Percentiles rank a stretch among this genome's conserved stretches.
Evolutionary conservation across 2,888 invertebrate genomes (phyloP).

Genomic region (Pantelozetes paolii): DNA sequence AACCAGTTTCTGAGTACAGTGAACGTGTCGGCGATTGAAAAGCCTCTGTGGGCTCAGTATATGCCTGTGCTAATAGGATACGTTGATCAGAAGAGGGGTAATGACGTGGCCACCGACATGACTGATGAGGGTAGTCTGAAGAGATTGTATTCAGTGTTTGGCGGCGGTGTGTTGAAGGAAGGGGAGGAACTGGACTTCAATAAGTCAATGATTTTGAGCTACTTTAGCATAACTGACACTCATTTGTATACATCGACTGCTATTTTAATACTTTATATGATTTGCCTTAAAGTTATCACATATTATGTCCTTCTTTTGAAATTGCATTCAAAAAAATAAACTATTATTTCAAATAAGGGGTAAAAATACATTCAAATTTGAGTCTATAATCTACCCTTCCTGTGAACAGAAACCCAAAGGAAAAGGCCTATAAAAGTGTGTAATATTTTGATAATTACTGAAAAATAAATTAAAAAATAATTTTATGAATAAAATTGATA

Average conservation of each 20-base stretch:
- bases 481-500: too few species aligned
- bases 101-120: neutral
- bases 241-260: neutral
- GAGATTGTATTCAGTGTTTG: slow-evolving; percentile 11
- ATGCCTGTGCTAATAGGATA: slow-evolving; percentile 19
- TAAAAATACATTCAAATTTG: too few species aligned
- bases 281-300: slow-evolving; percentile 29
- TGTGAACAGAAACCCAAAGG: too few species aligned
- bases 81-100: neutral
- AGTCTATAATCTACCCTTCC: too few species aligned
- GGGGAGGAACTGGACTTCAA: neutral
- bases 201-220: slow-evolving; percentile 27
- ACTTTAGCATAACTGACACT: slow-evolving; percentile 14
- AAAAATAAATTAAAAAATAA: too few species aligned
- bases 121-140: neutral
- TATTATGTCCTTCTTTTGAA: slow-evolving; percentile 36
- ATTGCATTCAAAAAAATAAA: slow-evolving; percentile 23
- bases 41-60: slow-evolving; percentile 34
- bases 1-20: neutral
- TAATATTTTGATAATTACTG: too few species aligned
- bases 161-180: neutral
- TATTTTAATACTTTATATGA: slow-evolving; percentile 7
- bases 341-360: too few species aligned
- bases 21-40: slow-evolving; percentile 21
- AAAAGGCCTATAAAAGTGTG: too few species aligned